A percentile compares a stretch with the other conserved stretches of the same genome.
Evolutionary conservation across 2,113 vertebrate species (phyloP).

Genomic region (Rafetus swinhoei): DNA sequence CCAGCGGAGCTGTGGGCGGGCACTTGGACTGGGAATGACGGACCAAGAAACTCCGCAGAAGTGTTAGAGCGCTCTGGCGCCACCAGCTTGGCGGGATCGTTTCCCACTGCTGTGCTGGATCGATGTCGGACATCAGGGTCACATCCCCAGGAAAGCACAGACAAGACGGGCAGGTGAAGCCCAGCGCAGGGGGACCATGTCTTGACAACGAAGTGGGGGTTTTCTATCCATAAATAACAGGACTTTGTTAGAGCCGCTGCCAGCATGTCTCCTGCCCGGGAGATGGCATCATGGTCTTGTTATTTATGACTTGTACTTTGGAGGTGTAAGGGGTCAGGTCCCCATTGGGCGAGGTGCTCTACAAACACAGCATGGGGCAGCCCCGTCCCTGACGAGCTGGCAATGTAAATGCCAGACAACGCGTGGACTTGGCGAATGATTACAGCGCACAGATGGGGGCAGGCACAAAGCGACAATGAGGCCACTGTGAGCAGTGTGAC

Average conservation of each 20-base stretch:
- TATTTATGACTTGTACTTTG: neutral
- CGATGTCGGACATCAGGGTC: neutral
- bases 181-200: too few relatives aligned
- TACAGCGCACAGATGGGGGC: neutral
- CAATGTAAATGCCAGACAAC: neutral
- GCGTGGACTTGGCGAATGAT: neutral
- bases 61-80: fast-evolving
- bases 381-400: neutral
- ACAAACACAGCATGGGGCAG: neutral
- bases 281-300: neutral
- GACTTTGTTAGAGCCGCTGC: too few relatives aligned
- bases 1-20: neutral
- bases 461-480: neutral
- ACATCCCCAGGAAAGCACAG: neutral
- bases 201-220: neutral
- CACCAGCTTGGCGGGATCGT: neutral
- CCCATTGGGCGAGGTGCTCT: neutral
- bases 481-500: neutral
- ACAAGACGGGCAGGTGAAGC: neutral
- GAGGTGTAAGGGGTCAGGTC: neutral
- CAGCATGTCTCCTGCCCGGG: neutral
- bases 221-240: too few relatives aligned
- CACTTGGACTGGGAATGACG: neutral
- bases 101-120: too few relatives aligned
- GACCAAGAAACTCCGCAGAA: neutral